Evolutionary conservation across 2,888 invertebrate genomes (phyloP), one percentile per base, ranked within the genome.

Genomic region (Corbicula japonica): DNA sequence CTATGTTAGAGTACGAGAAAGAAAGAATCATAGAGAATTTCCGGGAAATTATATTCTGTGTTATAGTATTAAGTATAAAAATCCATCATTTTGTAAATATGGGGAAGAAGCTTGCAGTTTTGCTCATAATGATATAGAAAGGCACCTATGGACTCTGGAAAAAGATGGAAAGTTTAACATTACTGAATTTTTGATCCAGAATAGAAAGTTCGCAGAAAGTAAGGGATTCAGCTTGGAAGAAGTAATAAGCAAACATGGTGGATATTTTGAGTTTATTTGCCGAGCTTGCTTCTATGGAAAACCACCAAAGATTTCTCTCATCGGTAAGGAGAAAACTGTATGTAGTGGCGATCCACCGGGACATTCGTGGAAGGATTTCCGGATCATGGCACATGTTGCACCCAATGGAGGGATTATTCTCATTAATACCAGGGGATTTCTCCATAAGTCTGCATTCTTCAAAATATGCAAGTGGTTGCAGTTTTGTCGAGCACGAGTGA

Each of bases 391-490:
- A 38, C 91, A 92, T 69, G 80, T 90, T 58, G 85, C 81, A 5
- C 72, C 83, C 12, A 63, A 68, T 21, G 86, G 86, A n/a, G 63
- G 50, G 21, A 79, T 88, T 32, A 90, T 88, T 0, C 73, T 87
- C 6, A 86, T 92, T 32, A 88, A 87, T 34, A 73, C 77, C 0
- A 68, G 90, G 28, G 89, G 88, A 32, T 91, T 92, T 73, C 69
- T 81, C 21, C 87, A 89, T 74, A 89, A 90, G 75, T 86, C 86
- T 5, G 91, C 92, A 1, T 92, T 89, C 83, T 92, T 90, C 81
- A 87, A 88, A 60, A 87, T 92, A 62, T 92, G 92, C 72, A 87
- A 87, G 54, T 84, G 78, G 74, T 83, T 88, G 48, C 87, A 89
- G 56, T 92, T 83, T 71, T 92, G 92, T 74, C 62, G 74, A 4